A percentile compares a stretch with the other conserved stretches of the same genome.
Conservation (phyloP, 2,888 invertebrate genomes). For the Lepidonotus clava region DNA sequence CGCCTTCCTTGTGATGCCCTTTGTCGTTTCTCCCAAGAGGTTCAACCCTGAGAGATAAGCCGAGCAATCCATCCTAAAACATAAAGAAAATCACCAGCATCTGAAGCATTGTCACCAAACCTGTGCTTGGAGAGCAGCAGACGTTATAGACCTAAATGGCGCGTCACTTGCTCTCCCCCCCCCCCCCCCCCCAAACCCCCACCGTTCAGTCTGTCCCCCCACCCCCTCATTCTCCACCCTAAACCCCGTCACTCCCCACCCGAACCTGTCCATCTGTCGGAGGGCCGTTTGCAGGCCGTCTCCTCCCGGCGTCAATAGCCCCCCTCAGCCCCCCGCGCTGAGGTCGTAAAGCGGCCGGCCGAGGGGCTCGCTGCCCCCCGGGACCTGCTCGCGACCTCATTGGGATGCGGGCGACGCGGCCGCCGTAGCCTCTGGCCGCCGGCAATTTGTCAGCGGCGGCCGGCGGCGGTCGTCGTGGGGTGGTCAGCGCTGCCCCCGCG, state of each 20-base stretch:
- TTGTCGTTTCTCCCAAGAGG: too few relatives aligned
- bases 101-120: too few relatives aligned
- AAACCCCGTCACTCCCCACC: neutral
- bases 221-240: neutral
- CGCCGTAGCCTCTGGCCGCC: neutral
- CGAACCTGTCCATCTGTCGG: neutral
- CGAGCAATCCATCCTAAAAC: too few relatives aligned
- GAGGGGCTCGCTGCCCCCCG: neutral
- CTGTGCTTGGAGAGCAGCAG: too few relatives aligned
- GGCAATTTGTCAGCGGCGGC: neutral
- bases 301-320: neutral
- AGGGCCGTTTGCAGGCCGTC: neutral
- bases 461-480: too few relatives aligned
- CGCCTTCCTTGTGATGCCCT: too few relatives aligned
- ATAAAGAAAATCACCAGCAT: too few relatives aligned
- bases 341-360: constrained; percentile 14
- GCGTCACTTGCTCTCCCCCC: neutral
- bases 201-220: neutral
- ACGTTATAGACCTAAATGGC: too few relatives aligned
- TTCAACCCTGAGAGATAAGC: too few relatives aligned
- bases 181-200: neutral
- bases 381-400: neutral
- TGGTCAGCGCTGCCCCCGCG: too few relatives aligned
- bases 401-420: constrained; percentile 2
- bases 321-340: neutral